Percentiles rank a stretch among this genome's conserved stretches.
Conservation (phyloP, 2,888 invertebrate genomes). For the Pachydiplax longipennis region DNA sequence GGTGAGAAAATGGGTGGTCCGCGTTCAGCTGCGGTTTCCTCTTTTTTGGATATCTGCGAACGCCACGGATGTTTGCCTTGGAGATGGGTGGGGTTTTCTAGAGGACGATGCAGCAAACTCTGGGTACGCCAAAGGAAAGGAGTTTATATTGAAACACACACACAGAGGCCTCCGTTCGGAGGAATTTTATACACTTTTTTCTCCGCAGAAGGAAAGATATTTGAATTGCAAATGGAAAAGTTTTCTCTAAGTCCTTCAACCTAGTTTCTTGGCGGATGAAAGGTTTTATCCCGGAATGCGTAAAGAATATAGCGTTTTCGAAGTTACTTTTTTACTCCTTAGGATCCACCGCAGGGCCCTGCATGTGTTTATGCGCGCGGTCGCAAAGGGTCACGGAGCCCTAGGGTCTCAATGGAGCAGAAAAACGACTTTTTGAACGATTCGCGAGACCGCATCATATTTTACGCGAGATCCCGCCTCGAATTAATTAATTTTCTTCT, state of each 20-base stretch:
- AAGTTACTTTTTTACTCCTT: background rate
- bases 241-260: background rate
- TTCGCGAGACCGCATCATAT: background rate
- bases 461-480: background rate
- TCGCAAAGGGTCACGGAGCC: background rate
- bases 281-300: background rate
- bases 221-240: constrained; percentile 35
- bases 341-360: background rate
- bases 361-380: background rate
- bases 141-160: constrained; percentile 29
- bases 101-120: constrained; percentile 17
- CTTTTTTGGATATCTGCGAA: background rate
- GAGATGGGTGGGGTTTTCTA: background rate
- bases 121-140: constrained; percentile 13
- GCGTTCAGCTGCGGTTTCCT: constrained; percentile 29
- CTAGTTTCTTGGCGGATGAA: constrained; percentile 1
- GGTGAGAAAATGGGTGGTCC: constrained; percentile 2
- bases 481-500: background rate
- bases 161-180: background rate
- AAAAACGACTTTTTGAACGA: background rate
- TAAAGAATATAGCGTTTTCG: background rate
- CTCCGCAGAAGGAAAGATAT: background rate
- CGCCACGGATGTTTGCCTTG: constrained; percentile 6
- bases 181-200: background rate
- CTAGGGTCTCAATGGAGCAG: background rate